phyloP scores from a whole-genome alignment of 2,113 vertebrate species.

The Stercorarius parasiticus region DNA sequence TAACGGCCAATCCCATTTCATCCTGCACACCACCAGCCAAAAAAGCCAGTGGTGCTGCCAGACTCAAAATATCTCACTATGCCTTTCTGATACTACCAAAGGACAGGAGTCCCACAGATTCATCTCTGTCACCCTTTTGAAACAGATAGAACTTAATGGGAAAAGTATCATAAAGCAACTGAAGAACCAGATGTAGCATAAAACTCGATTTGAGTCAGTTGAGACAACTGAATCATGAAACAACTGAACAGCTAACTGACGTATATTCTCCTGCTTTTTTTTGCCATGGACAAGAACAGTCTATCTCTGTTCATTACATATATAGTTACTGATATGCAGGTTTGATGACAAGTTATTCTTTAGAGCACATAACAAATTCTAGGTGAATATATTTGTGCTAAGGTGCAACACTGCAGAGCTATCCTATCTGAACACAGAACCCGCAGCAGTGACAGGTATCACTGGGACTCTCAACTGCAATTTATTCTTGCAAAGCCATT shows the following conservation, averaged over 20 bases:
- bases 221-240: neutral
- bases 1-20: neutral
- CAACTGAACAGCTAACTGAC: neutral
- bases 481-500: neutral
- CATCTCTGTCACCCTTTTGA: neutral
- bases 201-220: neutral
- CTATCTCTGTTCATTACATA: neutral
- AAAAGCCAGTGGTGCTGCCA: neutral
- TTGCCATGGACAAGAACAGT: neutral
- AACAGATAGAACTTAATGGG: neutral
- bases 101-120: neutral
- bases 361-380: neutral
- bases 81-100: neutral
- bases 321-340: neutral
- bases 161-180: neutral
- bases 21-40: neutral
- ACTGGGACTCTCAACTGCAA: neutral
- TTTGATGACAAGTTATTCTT: neutral
- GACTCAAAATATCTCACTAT: neutral
- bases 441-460: neutral
- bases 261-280: neutral
- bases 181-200: neutral
- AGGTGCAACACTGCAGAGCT: neutral
- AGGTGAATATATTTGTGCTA: neutral
- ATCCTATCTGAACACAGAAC: neutral